Conservation (phyloP, 2,113 vertebrate species). For the Mustela nigripes region DNA sequence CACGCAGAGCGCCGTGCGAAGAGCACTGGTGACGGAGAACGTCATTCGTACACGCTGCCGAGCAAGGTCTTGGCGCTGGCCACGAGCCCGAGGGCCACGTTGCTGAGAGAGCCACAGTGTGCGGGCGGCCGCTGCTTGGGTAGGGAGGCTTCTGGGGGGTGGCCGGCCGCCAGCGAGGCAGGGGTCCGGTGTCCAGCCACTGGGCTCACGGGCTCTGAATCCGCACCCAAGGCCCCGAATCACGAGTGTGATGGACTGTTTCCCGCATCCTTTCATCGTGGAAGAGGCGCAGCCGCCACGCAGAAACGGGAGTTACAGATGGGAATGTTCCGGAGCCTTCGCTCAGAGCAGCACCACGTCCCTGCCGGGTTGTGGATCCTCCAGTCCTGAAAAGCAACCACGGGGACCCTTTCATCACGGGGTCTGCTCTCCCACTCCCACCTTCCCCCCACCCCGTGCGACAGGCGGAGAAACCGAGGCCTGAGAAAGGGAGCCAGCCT, state of each 20-base stretch:
- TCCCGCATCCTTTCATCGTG: rapidly evolving
- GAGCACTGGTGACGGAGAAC: rapidly evolving
- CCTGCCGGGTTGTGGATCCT: too few relatives aligned
- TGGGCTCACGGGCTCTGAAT: not conserved
- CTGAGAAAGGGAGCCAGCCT: not conserved
- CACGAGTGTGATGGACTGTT: not conserved
- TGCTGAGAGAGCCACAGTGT: rapidly evolving
- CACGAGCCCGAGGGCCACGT: rapidly evolving
- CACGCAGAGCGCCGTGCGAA: rapidly evolving
- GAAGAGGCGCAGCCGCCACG: too few relatives aligned
- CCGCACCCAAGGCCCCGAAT: too few relatives aligned
- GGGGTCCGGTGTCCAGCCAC: rapidly evolving
- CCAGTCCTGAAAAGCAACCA: not conserved
- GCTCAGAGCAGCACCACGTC: rapidly evolving
- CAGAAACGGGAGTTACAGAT: not conserved
- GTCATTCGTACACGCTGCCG: rapidly evolving
- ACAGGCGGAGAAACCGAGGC: too few relatives aligned
- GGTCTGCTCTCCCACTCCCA: too few relatives aligned
- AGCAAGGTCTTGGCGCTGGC: too few relatives aligned
- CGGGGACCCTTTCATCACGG: rapidly evolving
- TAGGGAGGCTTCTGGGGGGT: too few relatives aligned
- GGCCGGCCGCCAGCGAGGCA: rapidly evolving
- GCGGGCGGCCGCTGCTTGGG: rapidly evolving
- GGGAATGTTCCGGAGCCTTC: rapidly evolving
- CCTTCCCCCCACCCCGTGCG: rapidly evolving